Conservation (phyloP, 2,888 invertebrate species). For the Ophraella communa region DNA sequence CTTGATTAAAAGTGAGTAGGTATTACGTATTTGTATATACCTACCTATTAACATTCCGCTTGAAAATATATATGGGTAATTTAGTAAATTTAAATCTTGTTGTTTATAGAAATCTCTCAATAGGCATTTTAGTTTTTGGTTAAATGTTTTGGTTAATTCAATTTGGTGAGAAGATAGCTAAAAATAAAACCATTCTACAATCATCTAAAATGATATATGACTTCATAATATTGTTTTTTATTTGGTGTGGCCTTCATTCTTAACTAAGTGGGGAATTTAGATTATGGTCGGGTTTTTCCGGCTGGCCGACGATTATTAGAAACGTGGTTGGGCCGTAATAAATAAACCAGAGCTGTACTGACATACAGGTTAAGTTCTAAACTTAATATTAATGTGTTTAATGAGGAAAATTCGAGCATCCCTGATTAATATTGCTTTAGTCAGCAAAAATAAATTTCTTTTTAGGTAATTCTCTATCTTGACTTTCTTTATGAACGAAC, state of each 20-base stretch:
- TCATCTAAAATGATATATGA: background rate
- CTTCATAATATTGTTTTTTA: background rate
- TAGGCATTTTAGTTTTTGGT: background rate
- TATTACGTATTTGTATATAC: too few relatives aligned
- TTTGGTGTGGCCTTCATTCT: background rate
- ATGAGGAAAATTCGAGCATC: too few relatives aligned
- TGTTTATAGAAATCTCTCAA: background rate
- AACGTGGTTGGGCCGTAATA: background rate
- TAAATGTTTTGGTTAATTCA: background rate
- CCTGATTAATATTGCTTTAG: too few relatives aligned
- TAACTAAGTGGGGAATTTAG: background rate
- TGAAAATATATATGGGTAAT: too few relatives aligned
- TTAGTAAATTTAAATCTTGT: too few relatives aligned
- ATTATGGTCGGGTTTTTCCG: background rate
- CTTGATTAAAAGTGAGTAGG: too few relatives aligned
- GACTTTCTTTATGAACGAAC: too few relatives aligned
- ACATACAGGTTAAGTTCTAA: too few relatives aligned
- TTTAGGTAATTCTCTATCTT: too few relatives aligned
- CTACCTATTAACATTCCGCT: too few relatives aligned
- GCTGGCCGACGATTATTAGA: background rate
- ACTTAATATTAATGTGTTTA: too few relatives aligned
- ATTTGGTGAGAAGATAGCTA: background rate
- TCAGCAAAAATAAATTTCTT: too few relatives aligned
- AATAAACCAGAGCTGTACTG: background rate
- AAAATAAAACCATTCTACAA: background rate